These are phyloP conservation scores for Colossoma macropomum DNA, from an alignment of 2,113 vertebrate species.

Conservation along the genomic window DNA sequence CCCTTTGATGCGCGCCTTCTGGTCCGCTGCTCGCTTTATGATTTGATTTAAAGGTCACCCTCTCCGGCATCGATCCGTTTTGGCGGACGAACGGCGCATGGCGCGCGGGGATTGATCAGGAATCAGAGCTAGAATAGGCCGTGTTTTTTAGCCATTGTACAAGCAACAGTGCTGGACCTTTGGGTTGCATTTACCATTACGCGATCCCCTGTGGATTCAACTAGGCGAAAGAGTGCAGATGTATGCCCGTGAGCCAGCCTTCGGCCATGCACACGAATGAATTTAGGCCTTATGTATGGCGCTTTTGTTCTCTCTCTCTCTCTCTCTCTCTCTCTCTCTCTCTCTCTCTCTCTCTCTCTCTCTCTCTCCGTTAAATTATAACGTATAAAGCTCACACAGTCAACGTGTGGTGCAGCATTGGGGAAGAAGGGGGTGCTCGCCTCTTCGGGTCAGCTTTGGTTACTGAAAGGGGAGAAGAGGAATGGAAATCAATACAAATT, in stretches of 20 bases:
- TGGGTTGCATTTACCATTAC: constrained; percentile 15
- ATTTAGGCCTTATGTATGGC: background rate
- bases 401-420: constrained; percentile 31
- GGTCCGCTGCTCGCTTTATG: constrained; percentile 75
- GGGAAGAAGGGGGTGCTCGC: constrained; percentile 34
- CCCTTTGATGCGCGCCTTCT: constrained; percentile 72
- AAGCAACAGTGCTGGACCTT: constrained; percentile 40
- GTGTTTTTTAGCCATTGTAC: constrained; percentile 71
- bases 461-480: constrained; percentile 73
- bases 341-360: too few species aligned
- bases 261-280: background rate
- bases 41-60: constrained; percentile 85
- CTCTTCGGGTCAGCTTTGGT: constrained; percentile 71
- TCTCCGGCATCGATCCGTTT: constrained; percentile 78
- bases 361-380: background rate
- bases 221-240: background rate
- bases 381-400: background rate
- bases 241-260: background rate
- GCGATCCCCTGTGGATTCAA: background rate
- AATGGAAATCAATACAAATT: constrained; percentile 77
- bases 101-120: constrained; percentile 76
- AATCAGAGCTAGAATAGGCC: constrained; percentile 76
- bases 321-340: too few species aligned
- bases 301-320: background rate
- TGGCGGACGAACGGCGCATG: constrained; percentile 72